phyloP scores from a whole-genome alignment of 2,888 invertebrate genomes.

The Hartigia nigra region DNA sequence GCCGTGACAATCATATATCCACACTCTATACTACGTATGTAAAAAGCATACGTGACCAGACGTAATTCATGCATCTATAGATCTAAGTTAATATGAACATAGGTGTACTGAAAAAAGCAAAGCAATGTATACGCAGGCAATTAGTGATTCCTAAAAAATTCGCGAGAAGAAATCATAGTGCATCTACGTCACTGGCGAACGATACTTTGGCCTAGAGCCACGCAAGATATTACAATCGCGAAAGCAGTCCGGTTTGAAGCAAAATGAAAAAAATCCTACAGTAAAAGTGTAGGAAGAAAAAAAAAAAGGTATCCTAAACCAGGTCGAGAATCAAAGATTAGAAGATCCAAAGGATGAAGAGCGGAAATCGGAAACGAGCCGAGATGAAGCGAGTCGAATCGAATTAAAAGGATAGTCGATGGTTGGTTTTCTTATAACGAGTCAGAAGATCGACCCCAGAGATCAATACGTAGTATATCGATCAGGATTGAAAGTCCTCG shows the following conservation, averaged over 20 bases:
- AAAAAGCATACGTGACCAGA: neutral
- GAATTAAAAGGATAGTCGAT: neutral
- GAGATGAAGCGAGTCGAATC: neutral
- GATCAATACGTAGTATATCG: neutral
- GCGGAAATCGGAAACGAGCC: neutral
- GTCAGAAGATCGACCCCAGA: neutral
- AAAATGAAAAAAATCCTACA: neutral
- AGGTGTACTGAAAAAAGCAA: conserved; percentile 26
- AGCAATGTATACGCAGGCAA: conserved; percentile 38
- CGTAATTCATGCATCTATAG: neutral
- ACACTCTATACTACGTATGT: neutral
- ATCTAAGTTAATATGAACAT: neutral
- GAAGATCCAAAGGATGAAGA: neutral
- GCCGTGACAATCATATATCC: neutral
- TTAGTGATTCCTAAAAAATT: neutral
- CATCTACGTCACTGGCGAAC: neutral
- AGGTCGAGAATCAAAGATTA: conserved; percentile 31
- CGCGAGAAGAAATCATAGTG: neutral
- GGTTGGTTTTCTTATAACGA: neutral
- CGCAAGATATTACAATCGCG: neutral
- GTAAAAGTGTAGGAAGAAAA: neutral
- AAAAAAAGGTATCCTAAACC: conserved; percentile 28
- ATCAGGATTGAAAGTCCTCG: neutral
- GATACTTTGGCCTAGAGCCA: neutral
- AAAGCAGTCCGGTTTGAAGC: neutral